phyloP scores from a whole-genome alignment of 2,797 vertebrate genomes.

The Oophaga sylvatica region DNA sequence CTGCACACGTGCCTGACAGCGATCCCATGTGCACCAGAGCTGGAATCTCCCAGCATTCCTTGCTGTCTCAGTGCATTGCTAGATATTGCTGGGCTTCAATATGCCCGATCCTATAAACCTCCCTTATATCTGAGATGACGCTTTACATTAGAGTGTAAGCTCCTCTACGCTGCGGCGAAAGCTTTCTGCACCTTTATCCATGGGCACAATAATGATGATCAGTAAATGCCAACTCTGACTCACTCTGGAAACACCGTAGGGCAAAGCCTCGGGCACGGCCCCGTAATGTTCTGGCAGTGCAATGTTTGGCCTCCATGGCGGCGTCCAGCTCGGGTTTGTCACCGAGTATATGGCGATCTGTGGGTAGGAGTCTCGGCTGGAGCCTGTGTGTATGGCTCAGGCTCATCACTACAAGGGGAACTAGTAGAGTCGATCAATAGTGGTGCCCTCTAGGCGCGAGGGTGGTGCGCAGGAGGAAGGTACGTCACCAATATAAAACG shows the following conservation, averaged over 20 bases:
- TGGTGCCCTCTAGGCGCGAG: too few species aligned
- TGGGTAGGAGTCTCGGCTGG: background rate
- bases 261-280: background rate
- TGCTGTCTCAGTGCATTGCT: too few species aligned
- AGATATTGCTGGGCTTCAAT: background rate
- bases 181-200: background rate
- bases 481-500: too few species aligned
- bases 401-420: too few species aligned
- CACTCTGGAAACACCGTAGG: background rate
- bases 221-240: background rate
- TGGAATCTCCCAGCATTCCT: too few species aligned
- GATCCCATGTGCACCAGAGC: too few species aligned
- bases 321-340: background rate
- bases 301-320: background rate
- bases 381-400: too few species aligned
- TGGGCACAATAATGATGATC: background rate
- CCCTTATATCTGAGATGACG: background rate
- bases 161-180: background rate
- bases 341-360: background rate
- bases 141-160: background rate
- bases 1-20: too few species aligned
- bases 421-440: too few species aligned
- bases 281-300: background rate
- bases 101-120: background rate
- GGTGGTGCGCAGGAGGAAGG: too few species aligned